Evolutionary conservation across 2,888 invertebrate species (phyloP), one percentile per base, ranked within the genome.

Genomic region (Bombyx huttoni): DNA sequence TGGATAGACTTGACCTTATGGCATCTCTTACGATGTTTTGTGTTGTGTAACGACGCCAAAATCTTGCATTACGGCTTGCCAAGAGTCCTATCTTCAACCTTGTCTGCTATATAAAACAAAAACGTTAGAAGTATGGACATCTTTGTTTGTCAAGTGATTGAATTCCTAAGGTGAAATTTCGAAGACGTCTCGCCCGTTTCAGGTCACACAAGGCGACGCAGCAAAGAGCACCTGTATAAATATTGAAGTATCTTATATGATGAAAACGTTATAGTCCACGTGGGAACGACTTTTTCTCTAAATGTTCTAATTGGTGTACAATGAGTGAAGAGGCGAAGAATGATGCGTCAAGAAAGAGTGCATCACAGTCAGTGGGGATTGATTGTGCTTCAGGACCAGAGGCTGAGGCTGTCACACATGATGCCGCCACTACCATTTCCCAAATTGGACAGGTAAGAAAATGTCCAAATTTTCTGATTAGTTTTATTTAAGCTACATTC

Each of bases 21-120:
- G 73, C 74, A 75, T 73, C 73, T 67, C 72, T 70, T 66, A 64
- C 65, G 68, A 70, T 79, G 78, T 75, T 78, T 70, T 73, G 74
- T 71, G 81, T 88, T 88, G 88, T 87, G 84, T 85, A 86, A 88
- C 79, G 75, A 81, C 79, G 83, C 84, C 81, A 86, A 81, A 78
- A 73, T 73, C 61, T 62, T 61, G 63, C 60, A 68, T 65, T 62
- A 72, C 58, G 65, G 71, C 74, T 40, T 86, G 86, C 86, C 86
- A 87, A 86, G 70, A 77, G 72, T 72, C 59, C 56, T 60, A 65
- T 68, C 65, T 60, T 63, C 64, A 61, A 64, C 69, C 67, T 66
- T 61, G 62, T 58, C 56, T 64, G 63, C 63, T 67, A 58, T 65
- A 67, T 61, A 65, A 60, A 60, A 60, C 61, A 57, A 51, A 58